Evolutionary conservation across 2,113 vertebrate genomes (phyloP), one percentile per base, ranked within the genome.

Genomic region (Anhinga anhinga): DNA sequence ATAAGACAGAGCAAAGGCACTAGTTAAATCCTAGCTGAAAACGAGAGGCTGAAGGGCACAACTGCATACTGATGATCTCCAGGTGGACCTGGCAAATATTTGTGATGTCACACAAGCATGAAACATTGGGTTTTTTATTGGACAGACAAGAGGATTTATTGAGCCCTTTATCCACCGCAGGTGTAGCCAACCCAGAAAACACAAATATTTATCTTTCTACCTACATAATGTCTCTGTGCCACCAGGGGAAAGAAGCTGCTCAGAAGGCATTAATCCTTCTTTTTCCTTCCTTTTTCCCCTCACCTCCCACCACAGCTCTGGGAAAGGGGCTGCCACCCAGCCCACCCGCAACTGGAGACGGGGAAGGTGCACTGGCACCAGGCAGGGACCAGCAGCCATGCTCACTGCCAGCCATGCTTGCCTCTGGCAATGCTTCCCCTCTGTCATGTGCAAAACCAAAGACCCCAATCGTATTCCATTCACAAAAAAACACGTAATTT

Each of bases 171-270:
- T 82, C 80, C 95, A 95, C 63, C 90, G 61, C 45, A 88, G 95
- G 77, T 88, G 86, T 49, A 94, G 86, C 88, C 23, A 27, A 92
- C 53, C 49, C 74, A 61, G 76, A 96, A 97, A 97, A 96, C 59
- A 96, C 96, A 97, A 96, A 97, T 97, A 97, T 97, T 97, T 98
- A 55, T 97, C 95, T 97, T 97, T 91, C 65, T 96, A 86, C 82
- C 61, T 61, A 73, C 86, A 87, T 58, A 84, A 38, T 34, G 50
- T n/a, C 34, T 93, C 70, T 88, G 76, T 87, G 88, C 88, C 58
- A 87, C 40, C 61, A 62, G 91, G 73, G 70, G 76, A 96, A 97
- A 92, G 81, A 95, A 95, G 58, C 50, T 78, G 71, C 76, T 91
- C 15, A 15, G 89, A 81, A 95, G 36, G 70, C 59, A 82, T 77